Percentiles rank a stretch among this genome's conserved stretches.
phyloP scores from a whole-genome alignment of 2,888 invertebrate genomes.

The Polylopha cassiicola region DNA sequence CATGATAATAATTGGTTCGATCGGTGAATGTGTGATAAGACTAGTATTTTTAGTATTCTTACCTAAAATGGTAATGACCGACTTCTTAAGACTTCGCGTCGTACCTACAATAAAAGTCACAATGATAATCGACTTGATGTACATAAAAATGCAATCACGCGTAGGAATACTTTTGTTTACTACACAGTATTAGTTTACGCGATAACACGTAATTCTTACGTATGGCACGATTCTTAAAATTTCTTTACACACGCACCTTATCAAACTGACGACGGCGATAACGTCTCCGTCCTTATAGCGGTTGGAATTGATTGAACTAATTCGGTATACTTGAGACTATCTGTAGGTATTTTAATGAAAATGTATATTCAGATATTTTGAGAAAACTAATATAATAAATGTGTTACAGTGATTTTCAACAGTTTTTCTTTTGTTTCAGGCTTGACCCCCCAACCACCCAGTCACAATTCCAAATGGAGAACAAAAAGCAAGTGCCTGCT shows the following conservation, averaged over 20 bases:
- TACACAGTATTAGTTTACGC: slow-evolving; percentile 29
- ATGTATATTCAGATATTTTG: no score
- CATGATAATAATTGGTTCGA: slow-evolving; percentile 7
- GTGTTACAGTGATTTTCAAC: slow-evolving; percentile 5
- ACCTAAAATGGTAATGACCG: no score
- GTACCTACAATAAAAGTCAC: no score
- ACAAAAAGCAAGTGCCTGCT: slow-evolving; percentile 75
- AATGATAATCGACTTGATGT: no score
- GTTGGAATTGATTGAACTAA: slow-evolving; percentile 51
- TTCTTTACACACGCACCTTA: slow-evolving; percentile 40
- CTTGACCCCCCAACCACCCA: slow-evolving; percentile 84
- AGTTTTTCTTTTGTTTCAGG: slow-evolving; percentile 70
- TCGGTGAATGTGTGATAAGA: no score
- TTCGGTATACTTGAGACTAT: slow-evolving; percentile 40
- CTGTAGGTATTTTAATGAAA: no score
- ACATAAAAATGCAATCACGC: slow-evolving; percentile 7
- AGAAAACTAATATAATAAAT: slow-evolving; percentile 33
- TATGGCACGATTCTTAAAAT: slow-evolving; percentile 25
- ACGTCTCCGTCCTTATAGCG: slow-evolving; percentile 46
- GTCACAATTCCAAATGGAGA: slow-evolving; percentile 80
- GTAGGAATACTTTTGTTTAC: slow-evolving; percentile 6
- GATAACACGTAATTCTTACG: slow-evolving; percentile 32
- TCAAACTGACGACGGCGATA: slow-evolving; percentile 45
- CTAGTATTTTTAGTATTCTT: no score
- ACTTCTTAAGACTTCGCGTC: no score